Conservation (phyloP, 1,140 invertebrate genomes). For the Ylistrum balloti region DNA sequence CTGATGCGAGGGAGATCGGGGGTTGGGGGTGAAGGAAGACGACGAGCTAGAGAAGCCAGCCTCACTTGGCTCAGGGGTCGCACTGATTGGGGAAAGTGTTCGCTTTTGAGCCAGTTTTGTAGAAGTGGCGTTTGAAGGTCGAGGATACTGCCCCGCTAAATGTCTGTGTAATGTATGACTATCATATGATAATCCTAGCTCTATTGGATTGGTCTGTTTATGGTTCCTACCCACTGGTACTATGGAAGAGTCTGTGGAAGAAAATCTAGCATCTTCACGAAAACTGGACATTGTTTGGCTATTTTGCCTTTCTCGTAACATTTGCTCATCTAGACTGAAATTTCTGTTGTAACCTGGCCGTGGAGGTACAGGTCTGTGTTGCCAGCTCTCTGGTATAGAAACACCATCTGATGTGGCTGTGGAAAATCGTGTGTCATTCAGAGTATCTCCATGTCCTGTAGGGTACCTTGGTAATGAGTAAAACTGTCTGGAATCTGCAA, state of each 20-base stretch:
- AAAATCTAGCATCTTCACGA: constrained; percentile 40
- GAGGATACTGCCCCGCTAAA: not conserved
- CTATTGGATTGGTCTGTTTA: constrained; percentile 5
- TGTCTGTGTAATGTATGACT: constrained; percentile 49
- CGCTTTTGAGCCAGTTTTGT: constrained; percentile 25
- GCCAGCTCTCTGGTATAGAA: constrained; percentile 26
- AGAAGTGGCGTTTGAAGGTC: constrained; percentile 45
- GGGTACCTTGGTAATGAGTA: not conserved
- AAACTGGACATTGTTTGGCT: not conserved
- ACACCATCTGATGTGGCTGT: constrained; percentile 6
- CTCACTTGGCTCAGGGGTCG: constrained; percentile 56
- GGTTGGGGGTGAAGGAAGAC: not conserved
- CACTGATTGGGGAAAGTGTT: constrained; percentile 57
- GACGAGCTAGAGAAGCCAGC: not conserved
- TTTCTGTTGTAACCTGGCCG: constrained; percentile 47
- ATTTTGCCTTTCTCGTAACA: constrained; percentile 43
- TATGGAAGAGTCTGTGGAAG: not conserved
- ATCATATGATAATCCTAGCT: constrained; percentile 42
- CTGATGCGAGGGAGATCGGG: not conserved
- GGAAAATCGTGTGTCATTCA: not conserved
- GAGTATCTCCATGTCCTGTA: not conserved
- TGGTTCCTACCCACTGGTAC: not conserved
- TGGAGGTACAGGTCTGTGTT: constrained; percentile 42
- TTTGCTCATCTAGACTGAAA: constrained; percentile 57
- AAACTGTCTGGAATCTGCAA: not conserved